These are phyloP conservation scores for Notospermus geniculatus DNA, from an alignment of 1,140 invertebrate species.

Conservation along the genomic window DNA sequence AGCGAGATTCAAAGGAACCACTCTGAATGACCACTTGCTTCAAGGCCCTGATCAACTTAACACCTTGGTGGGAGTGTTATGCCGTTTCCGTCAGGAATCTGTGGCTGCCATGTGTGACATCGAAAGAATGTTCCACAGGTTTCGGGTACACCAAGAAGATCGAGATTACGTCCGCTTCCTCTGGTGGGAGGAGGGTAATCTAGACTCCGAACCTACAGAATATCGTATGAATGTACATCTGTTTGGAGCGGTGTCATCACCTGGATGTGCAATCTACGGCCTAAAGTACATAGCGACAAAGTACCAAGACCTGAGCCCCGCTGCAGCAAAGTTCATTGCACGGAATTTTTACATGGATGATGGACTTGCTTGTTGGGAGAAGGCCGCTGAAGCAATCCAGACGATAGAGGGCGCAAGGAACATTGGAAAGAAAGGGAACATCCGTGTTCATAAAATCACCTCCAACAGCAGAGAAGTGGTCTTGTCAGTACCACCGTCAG, in stretches of 20 bases:
- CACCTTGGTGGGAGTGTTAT: slow-evolving; percentile 12
- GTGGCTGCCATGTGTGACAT: slow-evolving; percentile 15
- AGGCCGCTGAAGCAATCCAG: slow-evolving; percentile 8
- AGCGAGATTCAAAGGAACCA: too few relatives aligned
- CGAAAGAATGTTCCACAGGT: slow-evolving; percentile 17
- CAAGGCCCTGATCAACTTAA: too few relatives aligned
- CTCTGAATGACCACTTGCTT: too few relatives aligned
- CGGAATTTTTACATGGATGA: slow-evolving; percentile 28
- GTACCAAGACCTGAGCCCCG: too few relatives aligned
- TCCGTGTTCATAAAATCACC: slow-evolving; percentile 14
- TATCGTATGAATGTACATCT: too few relatives aligned
- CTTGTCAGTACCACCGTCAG: neutral
- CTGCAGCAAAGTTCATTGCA: too few relatives aligned
- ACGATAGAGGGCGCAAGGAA: neutral
- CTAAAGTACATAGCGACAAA: too few relatives aligned
- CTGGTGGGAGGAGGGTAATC: slow-evolving; percentile 14
- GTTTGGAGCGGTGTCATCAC: too few relatives aligned
- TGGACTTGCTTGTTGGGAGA: slow-evolving; percentile 9
- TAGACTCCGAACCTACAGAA: too few relatives aligned
- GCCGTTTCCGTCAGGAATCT: slow-evolving; percentile 14
- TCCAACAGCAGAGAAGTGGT: slow-evolving; percentile 11
- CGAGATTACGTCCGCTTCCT: slow-evolving; percentile 14
- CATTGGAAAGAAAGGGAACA: neutral
- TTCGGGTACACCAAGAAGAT: slow-evolving; percentile 8
- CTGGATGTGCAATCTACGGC: too few relatives aligned